Percentiles rank a stretch among this genome's conserved stretches.
These are phyloP conservation scores for Diadema setosum DNA, from an alignment of 35 echinoderm and acorn worm genomes.

Conservation along the genomic window DNA sequence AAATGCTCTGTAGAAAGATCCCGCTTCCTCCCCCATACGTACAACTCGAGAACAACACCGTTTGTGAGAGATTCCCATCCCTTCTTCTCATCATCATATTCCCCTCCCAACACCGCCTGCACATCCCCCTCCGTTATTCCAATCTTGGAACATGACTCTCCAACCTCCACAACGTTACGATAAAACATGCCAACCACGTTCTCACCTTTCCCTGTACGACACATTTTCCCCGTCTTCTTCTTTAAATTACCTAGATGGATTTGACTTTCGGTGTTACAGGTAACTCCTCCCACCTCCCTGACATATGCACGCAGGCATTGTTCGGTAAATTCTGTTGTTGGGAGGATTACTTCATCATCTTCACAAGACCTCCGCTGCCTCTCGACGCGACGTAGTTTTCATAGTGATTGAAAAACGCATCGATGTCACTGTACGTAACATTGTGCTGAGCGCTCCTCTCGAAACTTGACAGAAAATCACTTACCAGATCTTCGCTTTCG, in stretches of 20 bases:
- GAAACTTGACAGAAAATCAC: neutral
- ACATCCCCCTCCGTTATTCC: neutral
- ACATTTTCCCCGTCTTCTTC: neutral
- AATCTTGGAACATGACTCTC: neutral
- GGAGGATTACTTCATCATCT: neutral
- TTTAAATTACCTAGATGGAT: neutral
- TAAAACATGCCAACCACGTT: neutral
- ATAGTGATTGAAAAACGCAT: neutral
- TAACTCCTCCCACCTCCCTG: neutral
- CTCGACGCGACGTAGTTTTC: neutral
- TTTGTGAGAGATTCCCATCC: neutral
- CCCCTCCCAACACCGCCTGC: neutral
- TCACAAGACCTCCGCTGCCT: neutral
- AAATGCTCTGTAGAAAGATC: neutral
- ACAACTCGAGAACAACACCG: neutral
- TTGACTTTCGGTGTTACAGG: neutral
- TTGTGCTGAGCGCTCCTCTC: neutral
- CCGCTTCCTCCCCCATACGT: neutral
- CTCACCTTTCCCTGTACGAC: neutral
- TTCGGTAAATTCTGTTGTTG: no score
- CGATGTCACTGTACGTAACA: neutral
- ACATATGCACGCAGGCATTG: neutral
- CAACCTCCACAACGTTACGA: neutral
- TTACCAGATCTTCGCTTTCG: neutral
- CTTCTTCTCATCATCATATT: neutral